Evolutionary conservation across 2,113 vertebrate species (phyloP), one percentile per base, ranked within the genome.

Genomic region (Solea senegalensis): DNA sequence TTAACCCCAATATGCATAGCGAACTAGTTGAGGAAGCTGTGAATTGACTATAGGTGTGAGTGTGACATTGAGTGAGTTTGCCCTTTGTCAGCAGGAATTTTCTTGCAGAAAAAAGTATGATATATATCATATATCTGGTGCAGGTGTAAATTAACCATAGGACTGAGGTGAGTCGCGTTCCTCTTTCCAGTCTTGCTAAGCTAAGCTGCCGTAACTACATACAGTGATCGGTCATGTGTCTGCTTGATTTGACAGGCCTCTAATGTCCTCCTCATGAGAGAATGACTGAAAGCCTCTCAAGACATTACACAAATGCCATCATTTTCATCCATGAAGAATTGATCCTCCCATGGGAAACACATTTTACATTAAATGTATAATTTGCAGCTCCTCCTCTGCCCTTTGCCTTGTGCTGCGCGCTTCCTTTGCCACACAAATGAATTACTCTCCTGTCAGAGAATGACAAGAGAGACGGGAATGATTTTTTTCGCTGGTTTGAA

Each of bases 341-440:
- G 82, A 82, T 78, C 61, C 54, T 50, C 51, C 60, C 55, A 34
- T 43, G 49, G 49, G 39, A 65, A 74, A 67, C 41, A 12, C 34
- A 26, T 27, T 27, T 41, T 72, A 69, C 63, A 80, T 77, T n/a
- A 72, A 44, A 16, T 65, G 50, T 45, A 13, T 60, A 43, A n/a
- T 69, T 48, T 55, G 28, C 43, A 44, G 13, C 56, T 15, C 8
- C 15, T 58, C 54, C 48, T 44, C 57, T 60, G 67, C 51, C 66
- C 44, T 78, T 56, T 77, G 49, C 51, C 61, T 61, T 26, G 1
- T 9, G 56, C 8, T 34, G 13, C 13, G 9, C 65, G 82, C 72
- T 69, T 1, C 13, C 65, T 58, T 62, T 34, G 44, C 49, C 43
- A 45, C 72, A 44, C 71, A 27, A 54, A 21, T 51, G 59, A 82